Base-by-base conservation (phyloP, 2,888 invertebrate species). In the Epirrita christyi region DNA sequence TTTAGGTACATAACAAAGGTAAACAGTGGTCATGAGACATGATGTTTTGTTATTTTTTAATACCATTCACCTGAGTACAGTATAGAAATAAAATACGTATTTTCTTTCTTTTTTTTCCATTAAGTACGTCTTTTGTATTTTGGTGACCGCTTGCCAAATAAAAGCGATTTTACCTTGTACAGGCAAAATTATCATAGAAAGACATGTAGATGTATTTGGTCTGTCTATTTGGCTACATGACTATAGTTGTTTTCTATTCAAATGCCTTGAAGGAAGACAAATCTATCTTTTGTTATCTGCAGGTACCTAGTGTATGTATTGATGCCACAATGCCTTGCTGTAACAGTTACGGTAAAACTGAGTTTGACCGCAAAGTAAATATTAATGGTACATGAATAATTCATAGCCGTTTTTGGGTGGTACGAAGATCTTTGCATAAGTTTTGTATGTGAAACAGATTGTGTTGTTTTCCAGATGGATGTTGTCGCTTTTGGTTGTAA, bases 321-420 rank as follows among this genome's bases (percentile, higher is more conserved):
- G 36, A 21, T 41, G 45, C 37, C 21, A 44, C 43, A 38, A 38
- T 46, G 46, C 11, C 27, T n/a, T n/a, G 37, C 13, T 10, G 14
- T 52, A 51, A 47, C 48, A 32, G 53, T 42, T 54, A 46, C 34
- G 37, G 49, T 37, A 51, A 47, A 58, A 13, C 49, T 29, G 27
- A 50, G 28, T 45, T 52, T 53, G 44, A 55, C 42, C 48, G 57
- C 51, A 53, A 58, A 60, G 53, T 51, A 61, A 49, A 66, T 58
- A 59, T 64, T 55, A 59, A 66, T 61, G 63, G 38, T 29, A n/a
- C 44, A 58, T 66, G 61, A 60, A 66, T 66, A 43, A 66, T 66
- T 66, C 62, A 66, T 47, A 29, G 43, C 27, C 38, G 40, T 45
- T 43, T 44, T n/a, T 44, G 54, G 43, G 40, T 28, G 10, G 14